Evolutionary conservation across 2,888 invertebrate genomes (phyloP).

Genomic region (Seladonia tumulorum): DNA sequence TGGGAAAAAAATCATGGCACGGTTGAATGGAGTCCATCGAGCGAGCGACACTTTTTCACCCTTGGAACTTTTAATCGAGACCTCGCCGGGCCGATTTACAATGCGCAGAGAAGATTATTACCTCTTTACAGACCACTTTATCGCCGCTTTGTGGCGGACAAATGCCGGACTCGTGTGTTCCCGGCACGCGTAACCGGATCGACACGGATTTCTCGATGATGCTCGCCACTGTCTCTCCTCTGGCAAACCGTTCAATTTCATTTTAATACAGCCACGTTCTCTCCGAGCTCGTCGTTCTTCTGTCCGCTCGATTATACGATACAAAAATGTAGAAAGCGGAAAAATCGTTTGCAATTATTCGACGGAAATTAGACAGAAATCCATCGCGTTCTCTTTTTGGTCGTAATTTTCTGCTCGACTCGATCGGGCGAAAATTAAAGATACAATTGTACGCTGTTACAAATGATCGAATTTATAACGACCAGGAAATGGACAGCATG

Average conservation of each 20-base stretch:
- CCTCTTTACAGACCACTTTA: slow-evolving; percentile 1
- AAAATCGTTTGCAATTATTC: background rate
- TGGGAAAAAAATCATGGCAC: slow-evolving; percentile 1
- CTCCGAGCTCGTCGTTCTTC: background rate
- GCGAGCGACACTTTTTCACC: slow-evolving; percentile 26
- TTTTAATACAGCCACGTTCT: background rate
- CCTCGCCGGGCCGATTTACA: slow-evolving; percentile 17
- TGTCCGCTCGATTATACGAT: background rate
- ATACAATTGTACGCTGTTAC: background rate
- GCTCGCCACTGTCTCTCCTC: background rate
- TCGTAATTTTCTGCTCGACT: too few species aligned
- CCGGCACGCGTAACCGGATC: background rate
- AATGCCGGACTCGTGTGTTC: background rate
- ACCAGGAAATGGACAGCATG: background rate
- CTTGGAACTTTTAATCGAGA: slow-evolving; percentile 27
- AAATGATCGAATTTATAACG: background rate
- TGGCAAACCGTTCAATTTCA: background rate
- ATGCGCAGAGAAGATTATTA: slow-evolving; percentile 5
- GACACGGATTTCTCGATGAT: background rate
- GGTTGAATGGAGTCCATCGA: slow-evolving; percentile 1
- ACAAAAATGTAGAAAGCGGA: background rate
- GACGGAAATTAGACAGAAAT: background rate
- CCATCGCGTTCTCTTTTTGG: too few species aligned
- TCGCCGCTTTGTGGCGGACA: background rate
- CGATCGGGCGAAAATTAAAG: background rate